Base-by-base conservation (phyloP, 2,113 vertebrate genomes). In the Craseonycteris thonglongyai region DNA sequence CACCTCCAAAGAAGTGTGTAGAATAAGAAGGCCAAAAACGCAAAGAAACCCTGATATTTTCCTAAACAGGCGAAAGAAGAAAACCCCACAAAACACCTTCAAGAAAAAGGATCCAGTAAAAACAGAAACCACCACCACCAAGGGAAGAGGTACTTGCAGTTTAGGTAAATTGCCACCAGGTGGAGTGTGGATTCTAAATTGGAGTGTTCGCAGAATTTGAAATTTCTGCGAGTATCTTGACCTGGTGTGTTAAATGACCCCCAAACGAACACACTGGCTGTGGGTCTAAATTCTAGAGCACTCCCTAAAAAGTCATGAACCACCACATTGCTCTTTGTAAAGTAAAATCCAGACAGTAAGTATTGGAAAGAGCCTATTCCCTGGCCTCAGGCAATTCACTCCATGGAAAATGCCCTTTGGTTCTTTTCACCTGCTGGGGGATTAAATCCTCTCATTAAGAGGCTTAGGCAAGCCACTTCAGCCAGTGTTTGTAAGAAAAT, bases 141-240 rank as follows among this genome's bases (percentile, higher is more conserved):
- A n/a, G 6, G 19, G n/a, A 75, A 74, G 26, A 88, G 21, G 38
- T n/a, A 54, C 61, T 54, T 97, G 88, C 63, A 96, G 82, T 97
- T 95, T 80, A 97, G 96, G 95, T 95, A 95, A 74, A 92, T 38
- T 30, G 56, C 94, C 94, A 97, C 85, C 81, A 97, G 95, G 78
- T 90, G 94, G 95, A 85, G 94, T 75, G 21, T 88, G 40, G 47
- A 56, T 30, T 61, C 78, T 45, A 80, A 80, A 61, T 80, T 80
- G 28, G 78, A 61, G 40, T 79, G 22, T 47, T 33, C 40, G 79
- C 54, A 83, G 68, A 33, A 33, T 63, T 14, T n/a, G 24, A 69
- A 74, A 78, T 56, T 81, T 61, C 86, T 78, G 16, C 78, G n/a
- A 45, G 1, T 49, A 56, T 84, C 58, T 61, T 90, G 58, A 75